Evolutionary conservation across 2,797 vertebrate genomes (phyloP), one percentile per base, ranked within the genome.

Genomic region (Megalops cyprinoides): DNA sequence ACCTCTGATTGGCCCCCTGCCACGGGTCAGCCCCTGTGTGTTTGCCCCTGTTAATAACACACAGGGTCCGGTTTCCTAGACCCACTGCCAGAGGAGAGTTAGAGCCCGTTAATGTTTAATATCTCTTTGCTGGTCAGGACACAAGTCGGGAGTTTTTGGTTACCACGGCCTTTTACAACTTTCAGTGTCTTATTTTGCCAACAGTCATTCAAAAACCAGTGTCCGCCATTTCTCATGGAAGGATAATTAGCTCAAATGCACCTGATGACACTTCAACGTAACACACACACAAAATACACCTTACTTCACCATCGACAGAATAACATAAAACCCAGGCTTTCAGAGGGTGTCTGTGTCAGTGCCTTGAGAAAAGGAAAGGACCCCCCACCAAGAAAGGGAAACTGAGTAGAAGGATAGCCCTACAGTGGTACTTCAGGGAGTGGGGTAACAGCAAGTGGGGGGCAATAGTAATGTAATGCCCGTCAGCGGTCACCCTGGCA

Each of bases 31-130:
- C 76, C 56, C 74, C 82, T 20, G 28, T 51, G 79, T 34, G 67
- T 84, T 84, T 73, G 56, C 79, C 86, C 49, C 73, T 46, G 84
- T 83, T 77, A 76, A 67, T 83, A 78, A 86, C 82, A 81, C 69
- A 49, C 73, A 82, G 86, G 80, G 81, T 90, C 88, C 76, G 78
- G 85, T 90, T 90, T 88, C 90, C 34, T 37, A 6, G 81, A 53
- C 69, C 77, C 60, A 78, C 81, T 81, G 83, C 60, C 77, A 34
- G 46, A 82, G 83, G 82, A 56, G 69, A 84, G 82, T 87, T 85
- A 87, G 82, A 55, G 83, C 18, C 83, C 82, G 77, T 93, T 90
- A 92, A 94, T 94, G 91, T 92, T 93, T 92, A 93, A 94, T 86
- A 84, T 84, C 79, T 3, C 69, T 77, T 82, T 87, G 81, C 85